phyloP scores from a whole-genome alignment of 2,797 vertebrate species.

The Nasua narica region DNA sequence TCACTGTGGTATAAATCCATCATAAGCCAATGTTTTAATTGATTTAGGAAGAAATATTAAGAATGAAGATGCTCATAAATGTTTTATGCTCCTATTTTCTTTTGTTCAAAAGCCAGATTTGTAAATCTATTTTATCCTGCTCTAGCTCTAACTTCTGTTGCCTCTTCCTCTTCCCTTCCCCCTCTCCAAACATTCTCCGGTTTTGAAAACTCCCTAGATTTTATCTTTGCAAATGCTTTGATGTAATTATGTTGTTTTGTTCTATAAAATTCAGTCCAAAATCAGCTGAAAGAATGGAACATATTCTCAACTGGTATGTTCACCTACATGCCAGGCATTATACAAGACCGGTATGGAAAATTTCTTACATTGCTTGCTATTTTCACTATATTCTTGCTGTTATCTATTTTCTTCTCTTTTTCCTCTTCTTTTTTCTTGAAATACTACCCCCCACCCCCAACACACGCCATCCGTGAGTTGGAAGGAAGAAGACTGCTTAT shows the following conservation, averaged over 20 bases:
- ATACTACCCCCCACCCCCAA: neutral
- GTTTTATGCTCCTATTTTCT: conserved; percentile 57
- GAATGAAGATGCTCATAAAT: conserved; percentile 51
- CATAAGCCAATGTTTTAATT: conserved; percentile 58
- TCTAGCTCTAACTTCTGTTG: conserved; percentile 24
- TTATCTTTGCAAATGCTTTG: conserved; percentile 65
- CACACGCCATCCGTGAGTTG: neutral
- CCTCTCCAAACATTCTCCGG: conserved; percentile 50
- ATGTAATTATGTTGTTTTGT: conserved; percentile 42
- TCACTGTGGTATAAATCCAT: conserved; percentile 76
- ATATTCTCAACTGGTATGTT: conserved; percentile 36
- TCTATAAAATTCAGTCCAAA: conserved; percentile 48
- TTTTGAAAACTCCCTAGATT: conserved; percentile 65
- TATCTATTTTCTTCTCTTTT: neutral
- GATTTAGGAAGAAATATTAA: conserved; percentile 53
- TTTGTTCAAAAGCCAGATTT: conserved; percentile 59
- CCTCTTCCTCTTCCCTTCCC: conserved; percentile 28
- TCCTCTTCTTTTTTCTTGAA: neutral
- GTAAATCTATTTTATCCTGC: conserved; percentile 5
- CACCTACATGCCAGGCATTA: neutral
- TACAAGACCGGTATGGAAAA: neutral
- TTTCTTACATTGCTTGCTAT: neutral
- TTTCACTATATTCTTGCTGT: neutral
- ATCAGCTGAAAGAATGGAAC: conserved; percentile 25
- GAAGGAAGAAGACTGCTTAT: neutral